phyloP scores from a whole-genome alignment of 2,888 invertebrate species.

The Ceratothoa steindachneri region DNA sequence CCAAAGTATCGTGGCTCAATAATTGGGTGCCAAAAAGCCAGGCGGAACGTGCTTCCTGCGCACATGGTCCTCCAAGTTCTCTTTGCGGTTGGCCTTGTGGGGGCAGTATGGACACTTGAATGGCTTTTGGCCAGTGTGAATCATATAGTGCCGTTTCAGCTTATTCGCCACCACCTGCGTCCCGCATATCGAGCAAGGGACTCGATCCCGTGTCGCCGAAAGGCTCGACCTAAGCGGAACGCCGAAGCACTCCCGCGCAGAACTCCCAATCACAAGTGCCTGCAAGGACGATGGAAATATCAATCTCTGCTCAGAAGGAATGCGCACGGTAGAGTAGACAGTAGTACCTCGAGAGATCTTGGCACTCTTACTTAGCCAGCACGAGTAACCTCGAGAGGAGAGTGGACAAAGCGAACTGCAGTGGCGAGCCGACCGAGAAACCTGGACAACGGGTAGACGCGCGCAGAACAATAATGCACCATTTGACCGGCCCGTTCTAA shows the following conservation, averaged over 20 bases:
- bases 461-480: too few species aligned
- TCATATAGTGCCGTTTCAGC: conserved; percentile 40
- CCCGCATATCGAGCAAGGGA: conserved; percentile 37
- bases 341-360: too few species aligned
- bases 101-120: conserved; percentile 42
- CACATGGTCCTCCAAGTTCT: conserved; percentile 40
- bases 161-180: conserved; percentile 35
- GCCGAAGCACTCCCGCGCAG: neutral
- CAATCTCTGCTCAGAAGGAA: neutral
- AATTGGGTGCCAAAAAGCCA: neutral
- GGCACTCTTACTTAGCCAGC: too few species aligned
- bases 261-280: neutral
- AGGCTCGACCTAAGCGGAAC: neutral
- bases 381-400: too few species aligned
- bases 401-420: too few species aligned
- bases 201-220: conserved; percentile 17
- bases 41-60: conserved; percentile 18
- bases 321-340: too few species aligned
- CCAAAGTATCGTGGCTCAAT: neutral
- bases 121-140: conserved; percentile 45
- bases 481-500: too few species aligned
- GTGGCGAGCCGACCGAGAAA: too few species aligned
- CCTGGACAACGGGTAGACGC: too few species aligned
- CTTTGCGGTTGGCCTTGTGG: conserved; percentile 42
- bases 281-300: neutral